Conservation (phyloP, 2,888 invertebrate species). For the Habroteleia sp. region DNA sequence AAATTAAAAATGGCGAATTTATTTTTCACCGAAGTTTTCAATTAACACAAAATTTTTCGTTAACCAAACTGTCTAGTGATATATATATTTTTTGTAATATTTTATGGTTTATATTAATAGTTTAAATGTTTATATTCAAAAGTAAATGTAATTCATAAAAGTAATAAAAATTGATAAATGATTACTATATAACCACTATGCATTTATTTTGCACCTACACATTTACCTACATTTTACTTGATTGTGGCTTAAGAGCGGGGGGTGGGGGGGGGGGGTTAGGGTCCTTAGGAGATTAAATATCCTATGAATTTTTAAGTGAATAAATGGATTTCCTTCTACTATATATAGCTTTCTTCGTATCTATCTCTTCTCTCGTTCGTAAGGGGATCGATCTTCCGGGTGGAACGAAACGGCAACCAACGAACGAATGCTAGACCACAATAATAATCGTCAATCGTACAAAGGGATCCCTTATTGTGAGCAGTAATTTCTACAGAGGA, state of each 20-base stretch:
- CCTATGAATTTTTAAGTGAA: slow-evolving; percentile 56
- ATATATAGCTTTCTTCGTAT: slow-evolving; percentile 23
- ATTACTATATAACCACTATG: too few relatives aligned
- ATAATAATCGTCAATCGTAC: slow-evolving; percentile 62
- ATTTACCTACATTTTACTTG: slow-evolving; percentile 32
- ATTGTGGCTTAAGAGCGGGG: too few relatives aligned
- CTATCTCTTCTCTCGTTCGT: slow-evolving; percentile 42
- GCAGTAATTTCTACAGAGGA: slow-evolving; percentile 53
- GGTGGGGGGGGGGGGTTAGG: slow-evolving; percentile 13
- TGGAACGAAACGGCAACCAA: slow-evolving; percentile 60
- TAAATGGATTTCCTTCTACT: slow-evolving; percentile 53
- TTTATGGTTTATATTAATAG: too few relatives aligned
- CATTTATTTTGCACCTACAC: slow-evolving; percentile 33
- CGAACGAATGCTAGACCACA: slow-evolving; percentile 59
- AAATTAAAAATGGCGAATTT: slow-evolving; percentile 16
- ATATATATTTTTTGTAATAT: too few relatives aligned
- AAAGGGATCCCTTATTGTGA: slow-evolving; percentile 53
- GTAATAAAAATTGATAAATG: too few relatives aligned
- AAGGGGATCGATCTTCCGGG: slow-evolving; percentile 61
- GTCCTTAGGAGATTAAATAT: slow-evolving; percentile 49
- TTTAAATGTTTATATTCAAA: too few relatives aligned
- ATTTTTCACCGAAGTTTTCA: too few relatives aligned
- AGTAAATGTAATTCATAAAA: too few relatives aligned
- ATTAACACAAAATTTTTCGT: too few relatives aligned
- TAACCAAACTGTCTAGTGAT: too few relatives aligned